A percentile compares a stretch with the other conserved stretches of the same genome.
Conservation (phyloP, 2,113 vertebrate genomes). For the Percina caprodes region DNA sequence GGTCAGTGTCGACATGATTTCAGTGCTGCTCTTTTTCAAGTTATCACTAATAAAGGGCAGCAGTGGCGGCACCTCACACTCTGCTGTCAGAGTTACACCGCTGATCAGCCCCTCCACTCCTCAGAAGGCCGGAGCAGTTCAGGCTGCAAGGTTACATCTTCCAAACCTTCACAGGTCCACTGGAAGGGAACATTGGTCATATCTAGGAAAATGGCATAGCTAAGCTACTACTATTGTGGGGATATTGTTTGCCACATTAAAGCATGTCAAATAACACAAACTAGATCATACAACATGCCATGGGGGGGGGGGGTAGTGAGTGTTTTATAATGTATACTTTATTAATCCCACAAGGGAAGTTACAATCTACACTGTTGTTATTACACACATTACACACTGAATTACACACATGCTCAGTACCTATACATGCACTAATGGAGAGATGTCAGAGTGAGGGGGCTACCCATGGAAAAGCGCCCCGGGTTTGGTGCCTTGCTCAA, state of each 20-base stretch:
- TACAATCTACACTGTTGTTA: no score
- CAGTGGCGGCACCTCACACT: slow-evolving; percentile 28
- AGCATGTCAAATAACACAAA: background rate
- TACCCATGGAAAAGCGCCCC: no score
- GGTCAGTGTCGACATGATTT: slow-evolving; percentile 63
- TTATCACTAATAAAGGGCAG: slow-evolving; percentile 61
- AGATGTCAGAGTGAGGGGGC: no score
- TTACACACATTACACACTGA: no score
- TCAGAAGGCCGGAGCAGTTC: slow-evolving; percentile 13
- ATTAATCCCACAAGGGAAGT: no score
- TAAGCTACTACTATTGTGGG: background rate
- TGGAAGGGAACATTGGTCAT: background rate
- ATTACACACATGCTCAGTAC: no score
- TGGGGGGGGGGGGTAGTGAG: background rate
- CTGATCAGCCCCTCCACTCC: slow-evolving; percentile 43
- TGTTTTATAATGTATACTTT: no score
- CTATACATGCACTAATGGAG: no score
- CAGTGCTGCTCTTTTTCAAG: slow-evolving; percentile 58
- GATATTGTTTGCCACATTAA: background rate
- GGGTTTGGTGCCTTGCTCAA: no score
- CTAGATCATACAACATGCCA: background rate
- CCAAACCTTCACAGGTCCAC: background rate
- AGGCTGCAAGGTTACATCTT: slow-evolving; percentile 20
- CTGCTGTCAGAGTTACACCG: slow-evolving; percentile 46
- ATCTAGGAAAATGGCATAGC: background rate